Conservation (phyloP, 2,113 vertebrate genomes). For the Terrapene triunguis region DNA sequence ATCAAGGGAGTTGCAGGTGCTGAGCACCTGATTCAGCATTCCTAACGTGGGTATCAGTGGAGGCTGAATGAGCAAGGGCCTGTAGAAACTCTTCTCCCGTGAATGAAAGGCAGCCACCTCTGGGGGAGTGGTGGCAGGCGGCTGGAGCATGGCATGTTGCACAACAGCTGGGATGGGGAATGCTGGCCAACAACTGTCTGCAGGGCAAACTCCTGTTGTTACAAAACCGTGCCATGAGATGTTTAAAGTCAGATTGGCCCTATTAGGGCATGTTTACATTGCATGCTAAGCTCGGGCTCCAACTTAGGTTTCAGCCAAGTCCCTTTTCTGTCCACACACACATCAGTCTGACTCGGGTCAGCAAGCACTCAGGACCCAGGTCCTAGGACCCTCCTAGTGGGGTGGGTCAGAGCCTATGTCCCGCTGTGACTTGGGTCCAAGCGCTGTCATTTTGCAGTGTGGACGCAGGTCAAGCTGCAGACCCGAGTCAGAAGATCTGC, state of each 20-base stretch:
- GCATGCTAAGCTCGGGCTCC: neutral
- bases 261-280: neutral
- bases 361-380: neutral
- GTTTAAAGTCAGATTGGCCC: neutral
- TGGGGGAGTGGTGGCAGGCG: neutral
- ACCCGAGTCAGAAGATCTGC: neutral
- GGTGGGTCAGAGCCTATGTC: neutral
- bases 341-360: neutral
- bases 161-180: neutral
- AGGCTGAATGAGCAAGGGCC: neutral
- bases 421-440: neutral
- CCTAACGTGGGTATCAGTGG: neutral
- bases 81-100: neutral
- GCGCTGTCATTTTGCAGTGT: neutral
- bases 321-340: neutral
- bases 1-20: neutral
- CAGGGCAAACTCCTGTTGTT: neutral
- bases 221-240: neutral
- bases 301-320: neutral
- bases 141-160: neutral
- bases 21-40: neutral
- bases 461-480: neutral
- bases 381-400: neutral
- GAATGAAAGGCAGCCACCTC: neutral
- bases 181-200: neutral